These are phyloP conservation scores for Drosophila dives DNA, from an alignment of 2,888 invertebrate genomes.

Conservation along the genomic window DNA sequence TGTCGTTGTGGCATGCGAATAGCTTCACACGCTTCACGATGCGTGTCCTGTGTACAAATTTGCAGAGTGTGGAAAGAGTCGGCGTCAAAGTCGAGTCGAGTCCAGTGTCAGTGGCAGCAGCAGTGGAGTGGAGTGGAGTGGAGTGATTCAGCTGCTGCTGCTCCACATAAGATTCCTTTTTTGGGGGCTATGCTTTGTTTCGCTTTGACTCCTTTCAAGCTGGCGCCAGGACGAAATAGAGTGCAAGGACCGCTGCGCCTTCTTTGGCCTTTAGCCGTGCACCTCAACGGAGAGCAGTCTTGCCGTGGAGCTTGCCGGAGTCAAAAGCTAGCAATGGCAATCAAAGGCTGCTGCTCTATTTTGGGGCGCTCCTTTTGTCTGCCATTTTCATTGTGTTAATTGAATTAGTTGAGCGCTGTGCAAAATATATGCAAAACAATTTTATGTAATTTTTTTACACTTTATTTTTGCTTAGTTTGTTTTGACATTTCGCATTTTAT, in stretches of 20 bases:
- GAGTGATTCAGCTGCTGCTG: slow-evolving; percentile 21
- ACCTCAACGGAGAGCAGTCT: slow-evolving; percentile 55
- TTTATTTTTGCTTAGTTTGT: slow-evolving; percentile 10
- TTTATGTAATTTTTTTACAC: slow-evolving; percentile 34
- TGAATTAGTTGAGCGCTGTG: slow-evolving; percentile 65
- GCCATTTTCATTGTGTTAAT: slow-evolving; percentile 70
- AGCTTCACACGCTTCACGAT: slow-evolving; percentile 54
- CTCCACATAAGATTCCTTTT: slow-evolving; percentile 49
- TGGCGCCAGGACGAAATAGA: slow-evolving; percentile 38
- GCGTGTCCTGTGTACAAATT: slow-evolving; percentile 62
- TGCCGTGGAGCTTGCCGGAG: slow-evolving; percentile 1
- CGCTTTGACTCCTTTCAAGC: slow-evolving; percentile 24
- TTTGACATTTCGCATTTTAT: slow-evolving; percentile 15
- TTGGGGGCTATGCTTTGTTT: slow-evolving; percentile 48
- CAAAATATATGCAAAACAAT: slow-evolving; percentile 59
- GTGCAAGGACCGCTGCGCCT: slow-evolving; percentile 73
- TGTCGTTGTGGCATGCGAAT: slow-evolving; percentile 47
- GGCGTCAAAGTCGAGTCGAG: slow-evolving; percentile 9
- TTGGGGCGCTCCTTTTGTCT: slow-evolving; percentile 49
- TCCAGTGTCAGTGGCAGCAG: slow-evolving; percentile 58
- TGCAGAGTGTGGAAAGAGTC: slow-evolving; percentile 8
- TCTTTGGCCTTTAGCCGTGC: slow-evolving; percentile 58
- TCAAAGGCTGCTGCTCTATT: slow-evolving; percentile 47
- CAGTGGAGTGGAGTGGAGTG: slow-evolving; percentile 8
- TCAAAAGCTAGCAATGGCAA: slow-evolving; percentile 26